Evolutionary conservation across 2,888 invertebrate genomes (phyloP).

Genomic region (Ischnura elegans): DNA sequence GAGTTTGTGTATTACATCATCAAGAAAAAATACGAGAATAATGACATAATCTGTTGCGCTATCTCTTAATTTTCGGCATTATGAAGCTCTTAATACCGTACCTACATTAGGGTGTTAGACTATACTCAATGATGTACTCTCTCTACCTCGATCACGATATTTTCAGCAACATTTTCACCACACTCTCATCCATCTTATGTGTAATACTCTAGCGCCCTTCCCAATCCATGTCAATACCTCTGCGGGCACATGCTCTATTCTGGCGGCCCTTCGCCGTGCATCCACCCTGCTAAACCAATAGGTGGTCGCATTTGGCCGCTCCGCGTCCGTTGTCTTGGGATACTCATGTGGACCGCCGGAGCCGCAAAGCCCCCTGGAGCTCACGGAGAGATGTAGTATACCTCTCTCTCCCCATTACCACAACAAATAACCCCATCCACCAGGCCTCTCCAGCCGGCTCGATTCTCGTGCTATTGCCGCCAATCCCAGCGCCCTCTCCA

Average conservation of each 20-base stretch:
- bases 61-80: no score
- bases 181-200: not conserved
- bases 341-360: not conserved
- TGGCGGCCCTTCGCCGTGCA: not conserved
- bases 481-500: not conserved
- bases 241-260: not conserved
- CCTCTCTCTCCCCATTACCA: not conserved
- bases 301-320: not conserved
- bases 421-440: not conserved
- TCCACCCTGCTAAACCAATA: not conserved
- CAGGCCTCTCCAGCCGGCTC: not conserved
- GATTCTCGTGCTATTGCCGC: not conserved
- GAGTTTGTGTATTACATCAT: no score
- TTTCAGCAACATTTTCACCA: not conserved
- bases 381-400: not conserved
- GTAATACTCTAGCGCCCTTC: not conserved
- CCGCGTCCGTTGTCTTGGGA: not conserved
- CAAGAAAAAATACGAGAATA: no score
- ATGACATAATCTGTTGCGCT: no score
- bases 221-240: not conserved
- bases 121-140: no score
- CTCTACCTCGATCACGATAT: not conserved
- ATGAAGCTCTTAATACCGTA: no score
- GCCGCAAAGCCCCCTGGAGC: not conserved
- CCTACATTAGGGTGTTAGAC: no score